Percentiles rank a stretch among this genome's conserved stretches.
phyloP scores from a whole-genome alignment of 2,888 invertebrate genomes.

The Rhopalosiphum nymphaeae region DNA sequence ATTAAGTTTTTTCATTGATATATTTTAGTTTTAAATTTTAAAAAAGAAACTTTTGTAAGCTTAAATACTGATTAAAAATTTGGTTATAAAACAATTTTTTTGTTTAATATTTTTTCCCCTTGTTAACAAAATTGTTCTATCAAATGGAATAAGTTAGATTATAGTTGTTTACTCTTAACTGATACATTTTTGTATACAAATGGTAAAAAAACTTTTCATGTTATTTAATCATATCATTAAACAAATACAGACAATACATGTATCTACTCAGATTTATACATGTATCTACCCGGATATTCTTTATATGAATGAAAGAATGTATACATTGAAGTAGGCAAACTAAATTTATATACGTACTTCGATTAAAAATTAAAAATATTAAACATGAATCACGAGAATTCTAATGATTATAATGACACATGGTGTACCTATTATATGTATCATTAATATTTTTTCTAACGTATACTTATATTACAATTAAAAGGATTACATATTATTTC shows the following conservation, averaged over 20 bases:
- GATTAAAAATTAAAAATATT: background rate
- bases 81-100: background rate
- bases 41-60: background rate
- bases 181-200: background rate
- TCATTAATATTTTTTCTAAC: background rate
- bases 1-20: background rate
- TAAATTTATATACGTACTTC: background rate
- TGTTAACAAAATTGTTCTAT: background rate
- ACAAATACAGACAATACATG: too few species aligned
- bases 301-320: background rate
- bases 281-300: background rate
- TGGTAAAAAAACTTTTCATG: background rate
- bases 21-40: background rate
- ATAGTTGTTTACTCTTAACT: slow-evolving; percentile 1
- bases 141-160: background rate
- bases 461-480: background rate
- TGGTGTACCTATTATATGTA: background rate
- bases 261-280: too few species aligned
- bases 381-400: background rate
- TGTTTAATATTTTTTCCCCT: background rate
- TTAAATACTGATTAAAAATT: background rate
- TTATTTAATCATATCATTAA: too few species aligned
- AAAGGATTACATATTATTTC: background rate
- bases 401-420: background rate
- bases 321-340: background rate